Evolutionary conservation across 2,888 invertebrate species (phyloP).

Genomic region (Xestia xanthographa): DNA sequence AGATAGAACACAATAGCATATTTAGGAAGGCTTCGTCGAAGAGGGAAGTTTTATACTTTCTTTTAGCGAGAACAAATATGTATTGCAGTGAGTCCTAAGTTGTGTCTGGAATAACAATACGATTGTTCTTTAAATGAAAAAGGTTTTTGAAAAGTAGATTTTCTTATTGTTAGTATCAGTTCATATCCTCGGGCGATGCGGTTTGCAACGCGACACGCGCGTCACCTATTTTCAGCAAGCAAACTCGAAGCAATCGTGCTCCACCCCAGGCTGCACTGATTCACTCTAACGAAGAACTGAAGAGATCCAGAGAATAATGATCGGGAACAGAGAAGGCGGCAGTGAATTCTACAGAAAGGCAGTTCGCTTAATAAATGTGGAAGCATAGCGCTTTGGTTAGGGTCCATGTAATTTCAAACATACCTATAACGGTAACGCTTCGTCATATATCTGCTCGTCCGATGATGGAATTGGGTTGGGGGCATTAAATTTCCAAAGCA

Average conservation of each 20-base stretch:
- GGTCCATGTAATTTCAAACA: neutral
- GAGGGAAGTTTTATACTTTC: slow-evolving; percentile 14
- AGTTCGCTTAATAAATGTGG: neutral
- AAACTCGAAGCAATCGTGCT: neutral
- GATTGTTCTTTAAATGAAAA: slow-evolving; percentile 10
- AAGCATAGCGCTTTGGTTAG: neutral
- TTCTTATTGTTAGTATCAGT: neutral
- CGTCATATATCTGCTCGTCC: neutral
- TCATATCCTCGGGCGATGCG: neutral
- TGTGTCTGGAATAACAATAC: slow-evolving; percentile 11
- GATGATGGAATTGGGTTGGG: neutral
- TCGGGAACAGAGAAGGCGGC: neutral
- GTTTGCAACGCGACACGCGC: neutral
- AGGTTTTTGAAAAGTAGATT: neutral
- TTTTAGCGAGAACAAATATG: slow-evolving; percentile 18
- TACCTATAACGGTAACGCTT: neutral
- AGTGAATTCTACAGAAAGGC: neutral
- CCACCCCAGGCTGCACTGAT: too few species aligned
- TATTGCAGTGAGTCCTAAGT: neutral
- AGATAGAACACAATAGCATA: slow-evolving; percentile 39
- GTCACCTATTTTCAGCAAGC: neutral
- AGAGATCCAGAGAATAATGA: neutral
- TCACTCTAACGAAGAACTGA: neutral
- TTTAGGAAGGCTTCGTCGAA: slow-evolving; percentile 16
- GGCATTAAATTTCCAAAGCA: neutral